Conservation (phyloP, 2,797 vertebrate species). For the Catamblyrhynchus diadema region DNA sequence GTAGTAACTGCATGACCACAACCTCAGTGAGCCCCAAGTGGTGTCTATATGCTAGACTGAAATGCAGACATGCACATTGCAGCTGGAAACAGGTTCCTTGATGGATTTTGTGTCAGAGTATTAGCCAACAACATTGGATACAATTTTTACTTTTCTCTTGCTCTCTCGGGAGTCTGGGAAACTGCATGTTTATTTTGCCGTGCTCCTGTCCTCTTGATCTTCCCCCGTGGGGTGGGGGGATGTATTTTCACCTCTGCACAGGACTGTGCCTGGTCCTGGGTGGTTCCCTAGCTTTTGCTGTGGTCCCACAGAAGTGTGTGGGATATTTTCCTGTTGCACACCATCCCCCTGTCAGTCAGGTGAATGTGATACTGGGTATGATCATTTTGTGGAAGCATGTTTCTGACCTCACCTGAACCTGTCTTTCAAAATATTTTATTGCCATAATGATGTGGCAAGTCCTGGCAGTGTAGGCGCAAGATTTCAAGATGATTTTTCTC, state of each 20-base stretch:
- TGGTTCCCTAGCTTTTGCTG: background rate
- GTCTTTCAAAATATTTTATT: background rate
- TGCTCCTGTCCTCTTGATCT: background rate
- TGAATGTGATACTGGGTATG: background rate
- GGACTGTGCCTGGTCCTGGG: background rate
- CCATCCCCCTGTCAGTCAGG: background rate
- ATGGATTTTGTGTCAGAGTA: background rate
- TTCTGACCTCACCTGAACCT: background rate
- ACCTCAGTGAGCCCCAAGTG: background rate
- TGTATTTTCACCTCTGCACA: background rate
- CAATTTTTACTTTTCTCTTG: background rate
- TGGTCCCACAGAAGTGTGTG: accelerated
- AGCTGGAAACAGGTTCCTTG: background rate
- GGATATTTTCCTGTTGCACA: accelerated
- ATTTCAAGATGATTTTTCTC: background rate
- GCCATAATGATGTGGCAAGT: background rate
- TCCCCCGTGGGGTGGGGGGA: background rate
- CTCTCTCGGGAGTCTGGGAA: background rate
- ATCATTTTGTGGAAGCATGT: background rate
- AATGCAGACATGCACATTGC: background rate
- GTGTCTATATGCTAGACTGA: background rate
- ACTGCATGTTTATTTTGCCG: background rate
- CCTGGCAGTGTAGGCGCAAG: background rate
- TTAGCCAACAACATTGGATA: background rate
- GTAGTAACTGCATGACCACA: background rate